Evolutionary conservation across 2,113 vertebrate species (phyloP).

Genomic region (Maylandia zebra): DNA sequence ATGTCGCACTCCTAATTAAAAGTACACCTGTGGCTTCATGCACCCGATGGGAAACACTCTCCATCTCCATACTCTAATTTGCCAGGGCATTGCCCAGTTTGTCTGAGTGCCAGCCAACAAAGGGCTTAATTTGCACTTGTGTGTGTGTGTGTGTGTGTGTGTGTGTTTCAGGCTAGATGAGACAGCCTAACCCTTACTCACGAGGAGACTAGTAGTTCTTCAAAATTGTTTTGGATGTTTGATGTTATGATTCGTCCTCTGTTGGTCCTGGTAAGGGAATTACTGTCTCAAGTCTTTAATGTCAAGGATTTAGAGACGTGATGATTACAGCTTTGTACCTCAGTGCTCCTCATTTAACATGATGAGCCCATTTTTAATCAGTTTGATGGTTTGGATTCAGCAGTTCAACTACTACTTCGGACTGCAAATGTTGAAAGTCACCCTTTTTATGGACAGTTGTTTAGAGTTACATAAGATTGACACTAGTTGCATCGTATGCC

Average conservation of each 20-base stretch:
- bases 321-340: neutral
- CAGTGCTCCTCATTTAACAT: neutral
- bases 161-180: neutral
- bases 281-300: conserved; percentile 5
- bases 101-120: conserved; percentile 23
- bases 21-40: conserved; percentile 45
- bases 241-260: neutral
- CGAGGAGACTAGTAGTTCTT: neutral
- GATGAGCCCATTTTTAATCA: neutral
- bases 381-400: neutral
- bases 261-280: conserved; percentile 5
- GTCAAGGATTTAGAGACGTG: conserved; percentile 26
- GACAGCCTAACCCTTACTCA: neutral
- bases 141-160: neutral
- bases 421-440: neutral
- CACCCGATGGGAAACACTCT: conserved; percentile 21
- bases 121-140: neutral
- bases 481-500: neutral
- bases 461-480: neutral
- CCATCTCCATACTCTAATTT: conserved; percentile 22
- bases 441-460: neutral
- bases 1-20: conserved; percentile 49
- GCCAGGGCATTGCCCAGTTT: conserved; percentile 11
- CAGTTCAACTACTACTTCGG: too few relatives aligned
- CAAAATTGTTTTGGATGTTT: conserved; percentile 7